phyloP scores from a whole-genome alignment of 1,140 invertebrate species.

The Drosophila sproati region DNA sequence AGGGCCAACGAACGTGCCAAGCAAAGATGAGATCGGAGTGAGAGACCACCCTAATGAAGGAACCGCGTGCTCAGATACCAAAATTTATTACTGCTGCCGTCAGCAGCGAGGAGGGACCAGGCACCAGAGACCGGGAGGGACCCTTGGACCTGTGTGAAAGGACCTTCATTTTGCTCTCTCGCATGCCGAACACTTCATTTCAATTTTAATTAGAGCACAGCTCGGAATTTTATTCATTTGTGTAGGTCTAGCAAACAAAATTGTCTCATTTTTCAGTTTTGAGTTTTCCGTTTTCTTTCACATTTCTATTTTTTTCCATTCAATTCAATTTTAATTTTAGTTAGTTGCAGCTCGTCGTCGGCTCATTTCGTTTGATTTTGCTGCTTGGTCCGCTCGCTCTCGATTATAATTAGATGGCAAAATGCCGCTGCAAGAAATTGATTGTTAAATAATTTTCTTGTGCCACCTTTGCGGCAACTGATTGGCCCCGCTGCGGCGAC shows the following conservation, averaged over 20 bases:
- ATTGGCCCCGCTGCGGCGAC: slow-evolving; percentile 44
- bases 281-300: background rate
- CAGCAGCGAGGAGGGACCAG: background rate
- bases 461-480: slow-evolving; percentile 74
- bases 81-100: slow-evolving; percentile 62
- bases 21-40: slow-evolving; percentile 14
- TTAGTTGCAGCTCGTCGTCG: slow-evolving; percentile 36
- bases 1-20: slow-evolving; percentile 70
- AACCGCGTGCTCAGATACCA: slow-evolving; percentile 11
- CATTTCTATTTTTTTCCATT: slow-evolving; percentile 32
- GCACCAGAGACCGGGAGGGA: background rate
- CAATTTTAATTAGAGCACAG: slow-evolving; percentile 79
- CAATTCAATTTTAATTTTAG: slow-evolving; percentile 31
- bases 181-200: slow-evolving; percentile 70
- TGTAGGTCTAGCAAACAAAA: slow-evolving; percentile 8
- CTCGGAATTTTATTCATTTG: slow-evolving; percentile 35
- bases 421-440: slow-evolving; percentile 72
- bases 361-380: slow-evolving; percentile 60
- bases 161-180: slow-evolving; percentile 52
- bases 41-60: slow-evolving; percentile 60
- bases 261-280: slow-evolving; percentile 10
- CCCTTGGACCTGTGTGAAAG: slow-evolving; percentile 45
- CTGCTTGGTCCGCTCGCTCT: slow-evolving; percentile 21
- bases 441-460: slow-evolving; percentile 77
- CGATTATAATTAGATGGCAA: slow-evolving; percentile 82